These are phyloP conservation scores for Aphelinus certus DNA, from an alignment of 1,140 invertebrate genomes.

Conservation along the genomic window DNA sequence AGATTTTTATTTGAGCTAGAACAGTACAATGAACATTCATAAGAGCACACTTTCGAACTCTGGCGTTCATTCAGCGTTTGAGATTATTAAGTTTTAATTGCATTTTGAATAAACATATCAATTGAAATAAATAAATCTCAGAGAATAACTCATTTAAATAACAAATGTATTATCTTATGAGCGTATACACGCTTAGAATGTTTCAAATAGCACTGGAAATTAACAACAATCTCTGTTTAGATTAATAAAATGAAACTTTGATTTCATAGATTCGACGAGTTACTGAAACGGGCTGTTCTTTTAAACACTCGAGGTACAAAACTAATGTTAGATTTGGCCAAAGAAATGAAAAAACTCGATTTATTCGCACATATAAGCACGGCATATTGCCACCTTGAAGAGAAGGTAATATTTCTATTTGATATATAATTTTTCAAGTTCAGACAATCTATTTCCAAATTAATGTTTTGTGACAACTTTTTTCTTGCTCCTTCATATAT, in stretches of 20 bases:
- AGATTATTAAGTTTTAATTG: no score
- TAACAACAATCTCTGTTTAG: background rate
- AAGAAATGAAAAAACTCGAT: constrained; percentile 77
- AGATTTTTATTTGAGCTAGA: no score
- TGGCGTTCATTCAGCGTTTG: no score
- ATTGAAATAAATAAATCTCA: no score
- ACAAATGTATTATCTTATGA: background rate
- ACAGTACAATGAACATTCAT: no score
- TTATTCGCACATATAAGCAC: constrained; percentile 72
- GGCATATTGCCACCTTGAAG: constrained; percentile 71
- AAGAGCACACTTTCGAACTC: no score
- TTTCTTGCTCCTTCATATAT: no score
- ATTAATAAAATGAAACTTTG: background rate
- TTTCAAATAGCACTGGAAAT: background rate
- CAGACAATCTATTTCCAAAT: no score
- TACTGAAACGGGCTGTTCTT: constrained; percentile 76
- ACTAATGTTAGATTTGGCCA: constrained; percentile 77
- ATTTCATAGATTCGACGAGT: constrained; percentile 75
- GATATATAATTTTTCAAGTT: no score
- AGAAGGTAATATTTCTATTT: constrained; percentile 54
- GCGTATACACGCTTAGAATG: background rate
- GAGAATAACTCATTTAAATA: no score
- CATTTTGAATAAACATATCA: no score
- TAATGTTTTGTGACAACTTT: no score
- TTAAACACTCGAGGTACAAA: constrained; percentile 82